Conservation (phyloP, 2,888 invertebrate species). For the Caenorhabditis angaria region DNA sequence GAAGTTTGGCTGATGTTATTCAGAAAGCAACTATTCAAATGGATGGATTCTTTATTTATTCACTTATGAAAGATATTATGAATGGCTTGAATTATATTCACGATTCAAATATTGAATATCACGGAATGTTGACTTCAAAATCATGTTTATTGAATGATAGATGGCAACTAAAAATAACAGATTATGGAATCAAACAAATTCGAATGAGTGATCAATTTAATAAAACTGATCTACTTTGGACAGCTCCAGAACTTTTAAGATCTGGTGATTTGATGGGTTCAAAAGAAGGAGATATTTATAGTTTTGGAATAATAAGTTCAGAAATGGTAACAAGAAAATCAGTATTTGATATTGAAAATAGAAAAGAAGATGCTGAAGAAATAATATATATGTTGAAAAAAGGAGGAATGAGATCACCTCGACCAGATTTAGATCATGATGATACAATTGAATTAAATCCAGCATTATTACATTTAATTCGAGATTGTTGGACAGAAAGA, state of each 20-base stretch:
- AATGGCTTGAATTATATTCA: conserved; percentile 47
- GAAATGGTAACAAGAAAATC: conserved; percentile 40
- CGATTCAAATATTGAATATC: conserved; percentile 18
- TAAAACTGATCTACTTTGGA: conserved; percentile 51
- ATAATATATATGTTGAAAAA: conserved; percentile 67
- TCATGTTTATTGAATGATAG: conserved; percentile 54
- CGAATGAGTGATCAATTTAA: neutral
- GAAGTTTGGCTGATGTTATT: conserved; percentile 40
- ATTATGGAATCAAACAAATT: conserved; percentile 23
- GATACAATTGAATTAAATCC: conserved; percentile 46
- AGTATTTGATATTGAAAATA: conserved; percentile 38
- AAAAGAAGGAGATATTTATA: conserved; percentile 51
- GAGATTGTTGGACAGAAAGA: conserved; percentile 43
- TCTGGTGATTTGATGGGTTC: conserved; percentile 13
- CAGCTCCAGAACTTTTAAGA: conserved; percentile 56
- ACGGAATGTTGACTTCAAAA: conserved; percentile 41
- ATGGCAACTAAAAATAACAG: conserved; percentile 58
- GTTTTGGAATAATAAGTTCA: conserved; percentile 55
- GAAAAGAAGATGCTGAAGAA: conserved; percentile 55
- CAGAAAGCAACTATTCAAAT: conserved; percentile 49
- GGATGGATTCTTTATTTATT: conserved; percentile 68
- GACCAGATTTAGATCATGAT: conserved; percentile 51
- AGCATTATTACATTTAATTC: conserved; percentile 37
- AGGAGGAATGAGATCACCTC: conserved; percentile 55
- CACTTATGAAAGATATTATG: conserved; percentile 61